phyloP scores from a whole-genome alignment of 2,888 invertebrate genomes.

The Sinelater perroti region DNA sequence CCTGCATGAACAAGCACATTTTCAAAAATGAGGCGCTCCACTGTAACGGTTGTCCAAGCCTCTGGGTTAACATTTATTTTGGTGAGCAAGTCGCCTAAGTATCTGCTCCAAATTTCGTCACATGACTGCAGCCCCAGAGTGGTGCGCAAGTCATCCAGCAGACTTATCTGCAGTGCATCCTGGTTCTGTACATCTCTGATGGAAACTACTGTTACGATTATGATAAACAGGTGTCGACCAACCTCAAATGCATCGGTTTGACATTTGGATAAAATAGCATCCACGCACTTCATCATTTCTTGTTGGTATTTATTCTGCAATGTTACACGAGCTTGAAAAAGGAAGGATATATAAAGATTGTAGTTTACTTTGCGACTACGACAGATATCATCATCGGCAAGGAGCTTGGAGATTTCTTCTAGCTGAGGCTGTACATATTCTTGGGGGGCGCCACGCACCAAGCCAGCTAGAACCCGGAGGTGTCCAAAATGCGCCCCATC shows the following conservation, averaged over 20 bases:
- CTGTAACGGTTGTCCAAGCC: constrained; percentile 72
- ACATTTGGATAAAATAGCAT: constrained; percentile 65
- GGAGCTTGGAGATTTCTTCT: constrained; percentile 65
- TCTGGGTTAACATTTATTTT: constrained; percentile 66
- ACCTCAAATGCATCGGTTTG: constrained; percentile 39
- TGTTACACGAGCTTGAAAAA: neutral
- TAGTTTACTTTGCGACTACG: constrained; percentile 66
- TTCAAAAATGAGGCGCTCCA: constrained; percentile 75
- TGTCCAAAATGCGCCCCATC: constrained; percentile 63
- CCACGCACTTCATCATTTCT: constrained; percentile 66
- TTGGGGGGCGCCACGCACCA: constrained; percentile 68
- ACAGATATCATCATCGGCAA: constrained; percentile 69
- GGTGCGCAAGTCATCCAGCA: constrained; percentile 62
- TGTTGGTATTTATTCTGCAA: constrained; percentile 66
- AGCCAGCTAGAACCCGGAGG: constrained; percentile 68
- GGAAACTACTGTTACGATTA: constrained; percentile 53
- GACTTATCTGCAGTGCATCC: constrained; percentile 47
- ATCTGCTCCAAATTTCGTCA: constrained; percentile 64
- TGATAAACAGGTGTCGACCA: constrained; percentile 54
- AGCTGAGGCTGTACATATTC: constrained; percentile 63
- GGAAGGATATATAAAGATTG: too few species aligned
- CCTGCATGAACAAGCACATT: constrained; percentile 66
- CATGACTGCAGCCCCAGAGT: constrained; percentile 60
- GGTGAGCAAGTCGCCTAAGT: constrained; percentile 63
- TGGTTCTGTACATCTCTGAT: constrained; percentile 51